These are phyloP conservation scores for Noctua pronuba DNA, from an alignment of 2,888 invertebrate genomes.

Conservation along the genomic window DNA sequence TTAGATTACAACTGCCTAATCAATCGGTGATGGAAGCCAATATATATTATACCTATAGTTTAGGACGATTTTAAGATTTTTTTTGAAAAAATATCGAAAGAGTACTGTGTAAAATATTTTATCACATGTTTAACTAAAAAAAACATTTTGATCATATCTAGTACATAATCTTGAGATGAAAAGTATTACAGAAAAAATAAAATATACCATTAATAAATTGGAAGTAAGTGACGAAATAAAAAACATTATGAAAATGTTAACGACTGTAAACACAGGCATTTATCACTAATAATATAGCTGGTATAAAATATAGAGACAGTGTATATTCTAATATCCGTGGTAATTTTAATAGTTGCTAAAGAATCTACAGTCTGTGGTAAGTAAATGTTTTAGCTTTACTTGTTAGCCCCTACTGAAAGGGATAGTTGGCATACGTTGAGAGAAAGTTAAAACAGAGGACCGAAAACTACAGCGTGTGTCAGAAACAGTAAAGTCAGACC, in stretches of 20 bases:
- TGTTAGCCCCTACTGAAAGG: neutral
- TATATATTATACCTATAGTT: neutral
- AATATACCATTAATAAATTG: constrained; percentile 7
- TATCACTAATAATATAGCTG: constrained; percentile 3
- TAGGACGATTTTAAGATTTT: neutral
- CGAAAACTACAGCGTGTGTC: neutral
- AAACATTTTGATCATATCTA: neutral
- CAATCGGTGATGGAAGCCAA: neutral
- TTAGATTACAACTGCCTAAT: too few species aligned
- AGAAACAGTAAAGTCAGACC: neutral
- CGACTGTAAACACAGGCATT: constrained; percentile 42
- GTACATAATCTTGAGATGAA: neutral
- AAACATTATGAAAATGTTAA: constrained; percentile 21
- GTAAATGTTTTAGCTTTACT: neutral
- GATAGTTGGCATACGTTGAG: neutral
- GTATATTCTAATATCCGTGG: neutral
- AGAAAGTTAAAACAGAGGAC: neutral
- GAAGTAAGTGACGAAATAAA: constrained; percentile 26
- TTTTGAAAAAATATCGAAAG: neutral
- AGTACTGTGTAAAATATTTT: neutral
- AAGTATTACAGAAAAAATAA: constrained; percentile 9
- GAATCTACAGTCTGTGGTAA: neutral
- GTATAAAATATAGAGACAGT: neutral
- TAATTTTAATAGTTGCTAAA: neutral
- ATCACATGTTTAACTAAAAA: neutral